Evolutionary conservation across 2,113 vertebrate genomes (phyloP).

Genomic region (Cololabis saira): DNA sequence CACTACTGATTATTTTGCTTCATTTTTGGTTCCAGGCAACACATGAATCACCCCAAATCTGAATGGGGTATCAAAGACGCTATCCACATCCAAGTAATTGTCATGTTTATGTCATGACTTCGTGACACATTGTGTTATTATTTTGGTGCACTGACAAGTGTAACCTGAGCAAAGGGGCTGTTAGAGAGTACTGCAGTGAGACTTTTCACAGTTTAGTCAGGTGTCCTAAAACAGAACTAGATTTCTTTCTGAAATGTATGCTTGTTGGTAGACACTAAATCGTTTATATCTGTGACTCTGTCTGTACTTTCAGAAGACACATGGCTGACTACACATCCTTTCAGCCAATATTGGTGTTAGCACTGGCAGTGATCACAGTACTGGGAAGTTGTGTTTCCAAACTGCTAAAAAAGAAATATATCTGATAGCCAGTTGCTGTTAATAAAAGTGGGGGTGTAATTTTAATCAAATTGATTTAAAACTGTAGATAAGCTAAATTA

Average conservation of each 20-base stretch:
- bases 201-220: constrained; percentile 12
- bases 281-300: neutral
- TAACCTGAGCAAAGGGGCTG: neutral
- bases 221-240: constrained; percentile 17
- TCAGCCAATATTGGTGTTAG: neutral
- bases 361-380: neutral
- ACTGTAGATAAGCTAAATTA: neutral
- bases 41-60: constrained; percentile 26
- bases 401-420: neutral
- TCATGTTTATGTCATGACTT: constrained; percentile 10
- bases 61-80: constrained; percentile 17
- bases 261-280: constrained; percentile 1
- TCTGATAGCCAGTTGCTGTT: neutral
- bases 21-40: constrained; percentile 34
- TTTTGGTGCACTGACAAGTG: neutral
- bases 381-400: neutral
- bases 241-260: constrained; percentile 4
- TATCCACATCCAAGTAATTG: constrained; percentile 8
- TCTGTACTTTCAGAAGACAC: constrained; percentile 12
- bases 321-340: neutral
- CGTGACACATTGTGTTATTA: neutral
- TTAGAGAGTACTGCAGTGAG: neutral
- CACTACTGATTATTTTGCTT: constrained; percentile 11
- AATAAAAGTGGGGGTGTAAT: neutral
- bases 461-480: neutral